Evolutionary conservation across 2,797 vertebrate species (phyloP).

Genomic region (Aphelocoma californica): DNA sequence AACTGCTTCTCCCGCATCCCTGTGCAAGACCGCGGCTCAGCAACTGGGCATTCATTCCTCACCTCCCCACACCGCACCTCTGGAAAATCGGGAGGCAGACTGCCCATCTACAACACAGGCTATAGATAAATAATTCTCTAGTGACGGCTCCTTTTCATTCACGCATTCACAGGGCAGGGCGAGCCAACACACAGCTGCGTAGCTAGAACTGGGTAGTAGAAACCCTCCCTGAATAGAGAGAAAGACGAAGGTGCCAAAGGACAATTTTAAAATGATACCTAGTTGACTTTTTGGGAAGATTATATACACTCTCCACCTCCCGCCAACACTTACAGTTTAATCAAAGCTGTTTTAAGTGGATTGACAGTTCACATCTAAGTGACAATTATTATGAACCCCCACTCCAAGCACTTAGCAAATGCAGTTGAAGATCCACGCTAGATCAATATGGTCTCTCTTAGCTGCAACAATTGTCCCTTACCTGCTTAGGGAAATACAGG

Average conservation of each 20-base stretch:
- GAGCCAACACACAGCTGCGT: accelerated
- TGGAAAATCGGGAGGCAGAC: background rate
- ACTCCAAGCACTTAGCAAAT: background rate
- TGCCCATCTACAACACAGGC: no score
- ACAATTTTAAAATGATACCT: background rate
- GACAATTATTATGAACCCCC: background rate
- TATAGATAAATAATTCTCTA: no score
- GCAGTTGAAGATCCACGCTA: background rate
- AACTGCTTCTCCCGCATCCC: no score
- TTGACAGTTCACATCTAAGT: background rate
- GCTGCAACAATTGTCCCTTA: accelerated
- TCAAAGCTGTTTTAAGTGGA: background rate
- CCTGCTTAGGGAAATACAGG: background rate
- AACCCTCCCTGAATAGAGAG: background rate
- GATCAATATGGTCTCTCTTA: accelerated
- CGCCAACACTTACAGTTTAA: background rate
- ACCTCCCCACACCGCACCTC: background rate
- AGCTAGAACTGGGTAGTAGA: background rate
- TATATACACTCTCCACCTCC: accelerated
- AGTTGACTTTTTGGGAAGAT: background rate
- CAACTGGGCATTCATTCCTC: background rate
- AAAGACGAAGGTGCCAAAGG: background rate
- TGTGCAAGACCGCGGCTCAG: accelerated
- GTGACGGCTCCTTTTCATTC: no score
- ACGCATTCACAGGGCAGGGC: background rate